phyloP scores from a whole-genome alignment of 2,797 vertebrate species.

The Cuculus canorus region DNA sequence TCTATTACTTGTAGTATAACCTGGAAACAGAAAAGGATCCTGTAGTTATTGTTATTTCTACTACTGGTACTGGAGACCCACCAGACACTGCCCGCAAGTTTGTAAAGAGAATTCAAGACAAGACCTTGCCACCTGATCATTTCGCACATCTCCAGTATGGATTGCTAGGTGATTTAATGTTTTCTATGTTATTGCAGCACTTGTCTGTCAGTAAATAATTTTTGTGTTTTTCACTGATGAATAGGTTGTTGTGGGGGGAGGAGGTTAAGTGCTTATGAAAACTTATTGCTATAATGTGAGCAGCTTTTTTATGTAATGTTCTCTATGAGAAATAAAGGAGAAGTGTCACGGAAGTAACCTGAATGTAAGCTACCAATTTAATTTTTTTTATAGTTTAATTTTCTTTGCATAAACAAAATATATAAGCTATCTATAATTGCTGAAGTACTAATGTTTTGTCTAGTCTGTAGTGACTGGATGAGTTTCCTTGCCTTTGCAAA shows the following conservation, averaged over 20 bases:
- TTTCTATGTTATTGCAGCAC: not conserved
- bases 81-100: conserved; percentile 90
- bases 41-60: conserved; percentile 92
- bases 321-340: not conserved
- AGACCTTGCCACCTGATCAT: conserved; percentile 78
- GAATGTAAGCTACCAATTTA: not conserved
- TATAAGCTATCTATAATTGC: not conserved
- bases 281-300: not conserved
- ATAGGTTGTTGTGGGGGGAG: not conserved
- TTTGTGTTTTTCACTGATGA: not conserved
- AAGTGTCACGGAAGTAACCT: not conserved
- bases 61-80: conserved; percentile 93
- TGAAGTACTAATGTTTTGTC: not conserved
- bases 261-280: not conserved
- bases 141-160: conserved; percentile 88
- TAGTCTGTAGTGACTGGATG: not conserved
- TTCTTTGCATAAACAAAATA: not conserved
- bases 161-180: conserved; percentile 85
- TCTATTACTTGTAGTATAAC: conserved; percentile 82
- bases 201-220: not conserved
- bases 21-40: conserved; percentile 87
- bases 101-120: conserved; percentile 85
- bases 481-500: no score
- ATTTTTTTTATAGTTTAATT: not conserved
- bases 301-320: not conserved